Evolutionary conservation across 2,888 invertebrate species (phyloP).

Genomic region (Tuberolachnus salignus): DNA sequence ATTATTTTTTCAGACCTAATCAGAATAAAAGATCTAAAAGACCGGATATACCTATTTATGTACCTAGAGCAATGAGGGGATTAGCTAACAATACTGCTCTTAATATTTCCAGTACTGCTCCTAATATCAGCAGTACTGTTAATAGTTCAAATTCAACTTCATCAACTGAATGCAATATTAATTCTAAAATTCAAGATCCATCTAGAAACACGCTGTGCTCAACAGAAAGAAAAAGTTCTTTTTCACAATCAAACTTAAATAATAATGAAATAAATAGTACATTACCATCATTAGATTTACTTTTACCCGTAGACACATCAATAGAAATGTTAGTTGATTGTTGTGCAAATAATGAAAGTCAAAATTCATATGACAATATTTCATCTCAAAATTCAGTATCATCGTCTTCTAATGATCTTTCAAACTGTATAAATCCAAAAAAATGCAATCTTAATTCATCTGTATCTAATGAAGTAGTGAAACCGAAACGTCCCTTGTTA

Average conservation of each 20-base stretch:
- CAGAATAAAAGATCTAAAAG: constrained; percentile 26
- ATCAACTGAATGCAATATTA: neutral
- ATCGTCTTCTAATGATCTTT: neutral
- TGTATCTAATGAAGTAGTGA: neutral
- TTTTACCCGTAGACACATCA: neutral
- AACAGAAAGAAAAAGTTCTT: neutral
- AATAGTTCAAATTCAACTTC: constrained; percentile 12
- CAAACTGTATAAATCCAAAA: neutral
- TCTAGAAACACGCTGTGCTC: neutral
- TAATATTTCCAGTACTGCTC: constrained; percentile 4
- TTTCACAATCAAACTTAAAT: neutral
- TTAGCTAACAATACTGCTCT: constrained; percentile 1
- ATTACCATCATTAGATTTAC: neutral
- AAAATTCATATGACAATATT: neutral
- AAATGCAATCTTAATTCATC: neutral
- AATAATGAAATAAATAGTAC: neutral
- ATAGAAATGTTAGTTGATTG: neutral
- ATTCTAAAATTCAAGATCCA: neutral
- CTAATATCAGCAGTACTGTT: constrained; percentile 62
- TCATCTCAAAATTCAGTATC: neutral
- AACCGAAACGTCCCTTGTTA: neutral
- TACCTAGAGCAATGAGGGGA: constrained; percentile 26
- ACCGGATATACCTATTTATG: constrained; percentile 53
- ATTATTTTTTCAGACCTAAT: constrained; percentile 19
- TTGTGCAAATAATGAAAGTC: neutral